Percentiles rank a stretch among this genome's conserved stretches.
These are phyloP conservation scores for Acestrorhynchus altus DNA, from an alignment of 2,797 vertebrate species.

Conservation along the genomic window DNA sequence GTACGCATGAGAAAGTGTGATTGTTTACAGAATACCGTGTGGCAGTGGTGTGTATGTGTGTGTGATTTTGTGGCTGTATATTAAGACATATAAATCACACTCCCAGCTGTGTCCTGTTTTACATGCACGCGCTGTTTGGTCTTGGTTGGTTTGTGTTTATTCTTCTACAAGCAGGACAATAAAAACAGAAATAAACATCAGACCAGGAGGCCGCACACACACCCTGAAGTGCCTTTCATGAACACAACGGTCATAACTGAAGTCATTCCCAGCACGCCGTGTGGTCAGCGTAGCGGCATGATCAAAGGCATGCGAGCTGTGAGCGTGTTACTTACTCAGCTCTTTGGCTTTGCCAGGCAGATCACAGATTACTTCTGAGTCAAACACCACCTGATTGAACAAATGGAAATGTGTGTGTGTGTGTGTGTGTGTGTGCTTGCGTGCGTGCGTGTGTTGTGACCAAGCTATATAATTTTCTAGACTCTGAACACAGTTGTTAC, in stretches of 20 bases:
- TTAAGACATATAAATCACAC: conserved; percentile 5
- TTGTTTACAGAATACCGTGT: neutral
- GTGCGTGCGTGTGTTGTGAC: neutral
- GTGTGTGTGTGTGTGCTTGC: neutral
- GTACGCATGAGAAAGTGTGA: conserved; percentile 53
- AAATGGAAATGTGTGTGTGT: conserved; percentile 3
- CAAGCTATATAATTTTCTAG: neutral
- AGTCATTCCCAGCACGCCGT: neutral
- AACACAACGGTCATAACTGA: conserved; percentile 2
- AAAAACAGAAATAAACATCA: conserved; percentile 14
- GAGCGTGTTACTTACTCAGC: conserved; percentile 21
- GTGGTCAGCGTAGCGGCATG: neutral
- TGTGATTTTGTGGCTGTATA: neutral
- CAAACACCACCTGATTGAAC: conserved; percentile 27
- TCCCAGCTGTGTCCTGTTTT: neutral
- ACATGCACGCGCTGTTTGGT: neutral
- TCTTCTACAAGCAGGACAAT: conserved; percentile 3
- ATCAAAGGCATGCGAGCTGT: neutral
- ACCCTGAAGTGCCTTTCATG: neutral
- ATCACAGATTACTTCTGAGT: conserved; percentile 32
- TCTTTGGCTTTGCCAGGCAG: neutral
- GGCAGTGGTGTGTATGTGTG: neutral
- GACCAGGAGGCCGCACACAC: neutral
- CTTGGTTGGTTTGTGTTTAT: neutral
- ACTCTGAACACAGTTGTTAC: neutral